Conservation (phyloP, 2,888 invertebrate genomes). For the Fabriciana adippe region DNA sequence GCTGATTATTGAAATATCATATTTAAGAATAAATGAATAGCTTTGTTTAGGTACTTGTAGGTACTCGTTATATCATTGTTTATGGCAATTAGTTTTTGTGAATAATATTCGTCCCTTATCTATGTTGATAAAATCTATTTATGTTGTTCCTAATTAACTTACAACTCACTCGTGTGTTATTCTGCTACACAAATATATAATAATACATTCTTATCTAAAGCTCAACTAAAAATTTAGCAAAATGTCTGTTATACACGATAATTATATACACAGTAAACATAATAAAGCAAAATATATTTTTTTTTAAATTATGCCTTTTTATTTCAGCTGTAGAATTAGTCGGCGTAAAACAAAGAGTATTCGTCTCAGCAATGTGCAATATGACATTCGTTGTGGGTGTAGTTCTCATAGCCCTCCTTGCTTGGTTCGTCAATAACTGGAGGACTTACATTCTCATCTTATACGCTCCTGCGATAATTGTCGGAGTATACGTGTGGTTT, state of each 20-base stretch:
- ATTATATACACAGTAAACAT: no score
- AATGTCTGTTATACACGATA: not conserved
- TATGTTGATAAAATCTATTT: no score
- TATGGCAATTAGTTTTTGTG: no score
- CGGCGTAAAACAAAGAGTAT: slow-evolving; percentile 87
- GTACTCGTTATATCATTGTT: no score
- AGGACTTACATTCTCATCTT: slow-evolving; percentile 85
- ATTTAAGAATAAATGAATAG: not conserved
- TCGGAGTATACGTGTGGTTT: slow-evolving; percentile 87
- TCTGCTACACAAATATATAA: no score
- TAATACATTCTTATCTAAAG: no score
- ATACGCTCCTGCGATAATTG: slow-evolving; percentile 86
- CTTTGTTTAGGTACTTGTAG: not conserved
- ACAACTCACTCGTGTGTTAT: no score
- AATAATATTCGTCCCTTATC: no score
- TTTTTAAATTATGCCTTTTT: slow-evolving; percentile 34
- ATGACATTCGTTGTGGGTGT: slow-evolving; percentile 90
- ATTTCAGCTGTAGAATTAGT: slow-evolving; percentile 89
- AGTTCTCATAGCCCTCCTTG: slow-evolving; percentile 86
- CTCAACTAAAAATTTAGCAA: not conserved
- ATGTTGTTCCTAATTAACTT: no score
- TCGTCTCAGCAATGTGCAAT: slow-evolving; percentile 88
- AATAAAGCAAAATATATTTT: no score
- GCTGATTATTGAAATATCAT: not conserved
- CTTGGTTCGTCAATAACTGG: slow-evolving; percentile 89